Base-by-base conservation (phyloP, 2,113 vertebrate genomes). In the Mormyrus lacerda region DNA sequence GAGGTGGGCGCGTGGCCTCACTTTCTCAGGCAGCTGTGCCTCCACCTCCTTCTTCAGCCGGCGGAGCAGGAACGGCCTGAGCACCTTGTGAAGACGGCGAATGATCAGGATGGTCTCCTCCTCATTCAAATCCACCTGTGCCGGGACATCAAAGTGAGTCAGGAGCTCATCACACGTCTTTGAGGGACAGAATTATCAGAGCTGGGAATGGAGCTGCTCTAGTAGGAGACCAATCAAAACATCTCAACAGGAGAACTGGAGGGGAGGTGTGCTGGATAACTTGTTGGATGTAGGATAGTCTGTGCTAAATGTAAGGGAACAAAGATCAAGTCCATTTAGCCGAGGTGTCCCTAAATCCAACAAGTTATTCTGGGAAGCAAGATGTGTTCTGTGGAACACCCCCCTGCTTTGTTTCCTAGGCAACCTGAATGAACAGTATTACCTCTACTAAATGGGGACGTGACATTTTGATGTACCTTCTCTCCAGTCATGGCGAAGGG, bases 61-160 rank as follows among this genome's bases (percentile, higher is more conserved):
- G 31, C 98, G 96, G 27, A 99, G 96, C 92, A 99, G 90, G 95
- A 99, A 99, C 24, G 98, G 98, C 44, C 98, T 94, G 1, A 99
- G 96, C 90, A 99, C 98, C 88, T 99, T 99, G 94, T 99, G 98
- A 19, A 99, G 93, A 88, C 98, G 98, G 0, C 98, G 96, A 85
- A 99, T 99, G 90, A 99, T 99, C 53, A 99, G 97, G 85, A 99
- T 99, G 13, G 98, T 99, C 91, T 99, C 98, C 90, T 99, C 98
- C 92, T 99, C 98, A 0, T 99, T 99, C 91, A 99, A 95, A 91
- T 99, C 98, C 90, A 99, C 98, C 98, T 99, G 91, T 35, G 87
- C 3, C 9, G 1, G 58, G 65, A 1, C 27, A 31, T 0, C 27
- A 17, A 39, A 39, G 69, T 15, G 35, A 35, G 13, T 17, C 13